Conservation (phyloP, 1,140 invertebrate species). For the Leptestheria dahalacensis region DNA sequence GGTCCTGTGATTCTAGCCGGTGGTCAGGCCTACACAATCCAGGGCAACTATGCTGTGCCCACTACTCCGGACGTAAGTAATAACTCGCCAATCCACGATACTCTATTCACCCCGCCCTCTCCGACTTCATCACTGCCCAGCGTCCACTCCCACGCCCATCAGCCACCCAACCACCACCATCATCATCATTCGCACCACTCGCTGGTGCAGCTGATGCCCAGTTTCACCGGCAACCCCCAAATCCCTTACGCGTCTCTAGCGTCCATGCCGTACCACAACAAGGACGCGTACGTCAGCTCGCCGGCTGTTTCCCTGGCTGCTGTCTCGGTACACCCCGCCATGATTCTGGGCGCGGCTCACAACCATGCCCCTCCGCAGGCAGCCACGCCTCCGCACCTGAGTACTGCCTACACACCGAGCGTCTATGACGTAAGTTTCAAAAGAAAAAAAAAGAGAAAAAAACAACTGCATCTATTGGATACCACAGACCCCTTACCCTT, state of each 20-base stretch:
- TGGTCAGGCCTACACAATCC: constrained; percentile 89
- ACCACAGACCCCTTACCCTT: too few relatives aligned
- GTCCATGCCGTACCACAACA: constrained; percentile 19
- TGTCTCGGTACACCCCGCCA: not conserved
- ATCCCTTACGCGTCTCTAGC: constrained; percentile 25
- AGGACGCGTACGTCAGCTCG: constrained; percentile 24
- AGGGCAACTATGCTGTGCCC: constrained; percentile 87
- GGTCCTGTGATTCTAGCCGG: constrained; percentile 87
- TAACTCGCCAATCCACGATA: constrained; percentile 9
- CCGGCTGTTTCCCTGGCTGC: not conserved
- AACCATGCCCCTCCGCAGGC: not conserved
- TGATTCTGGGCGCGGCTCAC: not conserved
- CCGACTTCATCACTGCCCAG: constrained; percentile 1
- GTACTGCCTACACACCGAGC: not conserved
- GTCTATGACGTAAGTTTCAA: not conserved
- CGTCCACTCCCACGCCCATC: constrained; percentile 36
- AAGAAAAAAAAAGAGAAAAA: not conserved
- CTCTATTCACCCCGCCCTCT: constrained; percentile 5
- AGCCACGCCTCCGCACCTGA: not conserved
- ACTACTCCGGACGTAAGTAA: constrained; percentile 79
- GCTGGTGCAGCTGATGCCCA: constrained; percentile 5
- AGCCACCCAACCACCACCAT: not conserved
- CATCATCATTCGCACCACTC: not conserved
- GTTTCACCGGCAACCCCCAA: constrained; percentile 30
- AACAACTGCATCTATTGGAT: not conserved